phyloP scores from a whole-genome alignment of 2,888 invertebrate species.

The Meteorus cinctellus region DNA sequence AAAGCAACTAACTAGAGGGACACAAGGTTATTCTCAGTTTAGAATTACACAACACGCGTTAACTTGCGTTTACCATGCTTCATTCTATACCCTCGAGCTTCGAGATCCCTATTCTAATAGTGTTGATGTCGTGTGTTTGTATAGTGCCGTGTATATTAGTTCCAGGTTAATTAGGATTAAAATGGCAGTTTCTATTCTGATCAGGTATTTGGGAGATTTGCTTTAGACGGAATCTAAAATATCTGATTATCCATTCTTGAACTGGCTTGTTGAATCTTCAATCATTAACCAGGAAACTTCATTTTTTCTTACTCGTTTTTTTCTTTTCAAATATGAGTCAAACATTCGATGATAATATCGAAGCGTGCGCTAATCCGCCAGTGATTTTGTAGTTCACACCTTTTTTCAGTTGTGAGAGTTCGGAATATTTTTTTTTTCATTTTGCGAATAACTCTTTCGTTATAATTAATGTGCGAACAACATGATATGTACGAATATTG shows the following conservation, averaged over 20 bases:
- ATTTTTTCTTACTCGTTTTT: too few relatives aligned
- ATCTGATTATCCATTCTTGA: neutral
- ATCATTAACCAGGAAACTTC: too few relatives aligned
- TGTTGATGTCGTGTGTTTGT: slow-evolving; percentile 8
- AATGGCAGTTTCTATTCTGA: neutral
- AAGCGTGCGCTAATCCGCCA: too few relatives aligned
- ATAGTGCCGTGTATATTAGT: neutral
- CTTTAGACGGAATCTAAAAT: too few relatives aligned
- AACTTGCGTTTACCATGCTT: slow-evolving; percentile 7
- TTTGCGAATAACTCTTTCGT: too few relatives aligned
- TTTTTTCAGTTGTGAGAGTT: too few relatives aligned
- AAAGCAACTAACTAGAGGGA: slow-evolving; percentile 17
- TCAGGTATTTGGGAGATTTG: neutral
- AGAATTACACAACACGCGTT: slow-evolving; percentile 25
- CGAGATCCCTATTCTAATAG: slow-evolving; percentile 4
- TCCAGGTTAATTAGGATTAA: neutral
- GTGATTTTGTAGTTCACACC: too few relatives aligned
- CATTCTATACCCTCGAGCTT: neutral
- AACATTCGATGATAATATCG: too few relatives aligned
- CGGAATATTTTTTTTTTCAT: too few relatives aligned
- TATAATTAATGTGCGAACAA: too few relatives aligned
- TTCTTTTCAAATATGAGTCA: too few relatives aligned
- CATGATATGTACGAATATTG: too few relatives aligned
- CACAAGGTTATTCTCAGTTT: slow-evolving; percentile 21
- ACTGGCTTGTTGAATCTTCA: neutral